Conservation (phyloP, 2,113 vertebrate species). For the Procavia capensis region DNA sequence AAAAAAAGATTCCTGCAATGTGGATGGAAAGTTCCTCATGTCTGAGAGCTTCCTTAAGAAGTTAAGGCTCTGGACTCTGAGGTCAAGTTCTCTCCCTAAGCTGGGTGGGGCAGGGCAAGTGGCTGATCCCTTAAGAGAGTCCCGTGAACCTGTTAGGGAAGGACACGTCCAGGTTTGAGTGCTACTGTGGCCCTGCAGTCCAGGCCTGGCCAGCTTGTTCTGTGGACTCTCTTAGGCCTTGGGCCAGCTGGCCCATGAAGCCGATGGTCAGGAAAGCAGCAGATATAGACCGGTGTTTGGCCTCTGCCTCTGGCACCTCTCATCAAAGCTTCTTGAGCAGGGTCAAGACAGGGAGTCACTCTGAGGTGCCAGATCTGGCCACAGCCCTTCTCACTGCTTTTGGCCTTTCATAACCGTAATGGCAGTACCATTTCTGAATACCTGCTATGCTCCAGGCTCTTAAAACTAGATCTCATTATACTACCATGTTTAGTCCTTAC, state of each 20-base stretch:
- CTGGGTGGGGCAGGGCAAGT: slow-evolving; percentile 60
- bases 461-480: background rate
- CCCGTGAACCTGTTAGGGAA: background rate
- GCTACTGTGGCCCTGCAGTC: background rate
- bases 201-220: background rate
- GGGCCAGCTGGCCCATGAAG: background rate
- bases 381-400: background rate
- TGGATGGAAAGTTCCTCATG: slow-evolving; percentile 87
- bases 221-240: background rate
- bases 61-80: slow-evolving; percentile 34
- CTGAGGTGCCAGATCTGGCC: slow-evolving; percentile 51
- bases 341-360: slow-evolving; percentile 12
- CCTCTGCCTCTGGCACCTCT: slow-evolving; percentile 3
- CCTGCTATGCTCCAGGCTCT: background rate
- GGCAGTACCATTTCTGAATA: background rate
- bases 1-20: slow-evolving; percentile 81
- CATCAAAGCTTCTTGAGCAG: slow-evolving; percentile 47
- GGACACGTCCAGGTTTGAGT: background rate
- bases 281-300: slow-evolving; percentile 55
- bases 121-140: slow-evolving; percentile 15
- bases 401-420: background rate
- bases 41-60: slow-evolving; percentile 82
- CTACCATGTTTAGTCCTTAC: background rate
- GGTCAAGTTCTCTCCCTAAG: slow-evolving; percentile 22
- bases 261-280: background rate